These are phyloP conservation scores for Henricia sp. DNA, from an alignment of 53 echinoderm and acorn worm genomes.

Conservation along the genomic window DNA sequence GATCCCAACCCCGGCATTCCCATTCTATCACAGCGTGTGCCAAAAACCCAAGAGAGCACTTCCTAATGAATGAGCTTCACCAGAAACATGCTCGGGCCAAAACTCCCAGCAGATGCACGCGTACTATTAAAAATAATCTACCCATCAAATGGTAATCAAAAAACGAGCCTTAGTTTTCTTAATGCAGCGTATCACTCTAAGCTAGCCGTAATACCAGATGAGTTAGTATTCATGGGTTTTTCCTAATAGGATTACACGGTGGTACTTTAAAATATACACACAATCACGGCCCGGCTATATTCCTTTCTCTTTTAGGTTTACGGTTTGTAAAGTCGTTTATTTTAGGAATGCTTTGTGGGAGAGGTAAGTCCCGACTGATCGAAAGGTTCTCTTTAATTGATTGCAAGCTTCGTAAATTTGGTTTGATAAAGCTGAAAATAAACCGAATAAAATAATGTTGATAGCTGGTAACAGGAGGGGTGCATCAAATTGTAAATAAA, in stretches of 20 bases:
- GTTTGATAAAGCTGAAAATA: no score
- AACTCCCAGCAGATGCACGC: slow-evolving; percentile 1
- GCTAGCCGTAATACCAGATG: neutral
- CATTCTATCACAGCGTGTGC: neutral
- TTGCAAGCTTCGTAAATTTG: no score
- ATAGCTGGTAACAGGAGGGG: no score
- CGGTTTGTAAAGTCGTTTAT: slow-evolving; percentile 10
- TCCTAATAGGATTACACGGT: slow-evolving; percentile 21
- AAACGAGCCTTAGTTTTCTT: neutral
- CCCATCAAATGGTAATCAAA: slow-evolving; percentile 11
- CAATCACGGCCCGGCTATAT: no score
- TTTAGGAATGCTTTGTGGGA: no score
- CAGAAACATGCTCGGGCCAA: no score
- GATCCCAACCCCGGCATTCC: neutral
- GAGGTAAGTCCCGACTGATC: no score
- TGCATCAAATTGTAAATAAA: no score
- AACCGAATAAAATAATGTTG: no score
- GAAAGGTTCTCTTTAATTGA: no score
- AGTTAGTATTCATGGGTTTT: neutral
- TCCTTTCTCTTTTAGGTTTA: neutral
- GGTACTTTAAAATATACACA: no score
- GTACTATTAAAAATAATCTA: slow-evolving; percentile 26
- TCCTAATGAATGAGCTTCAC: slow-evolving; percentile 3
- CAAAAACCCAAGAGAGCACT: slow-evolving; percentile 11
- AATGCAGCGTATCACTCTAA: neutral